Conservation (phyloP, 2,797 vertebrate species). For the Thripadectes ignobilis region DNA sequence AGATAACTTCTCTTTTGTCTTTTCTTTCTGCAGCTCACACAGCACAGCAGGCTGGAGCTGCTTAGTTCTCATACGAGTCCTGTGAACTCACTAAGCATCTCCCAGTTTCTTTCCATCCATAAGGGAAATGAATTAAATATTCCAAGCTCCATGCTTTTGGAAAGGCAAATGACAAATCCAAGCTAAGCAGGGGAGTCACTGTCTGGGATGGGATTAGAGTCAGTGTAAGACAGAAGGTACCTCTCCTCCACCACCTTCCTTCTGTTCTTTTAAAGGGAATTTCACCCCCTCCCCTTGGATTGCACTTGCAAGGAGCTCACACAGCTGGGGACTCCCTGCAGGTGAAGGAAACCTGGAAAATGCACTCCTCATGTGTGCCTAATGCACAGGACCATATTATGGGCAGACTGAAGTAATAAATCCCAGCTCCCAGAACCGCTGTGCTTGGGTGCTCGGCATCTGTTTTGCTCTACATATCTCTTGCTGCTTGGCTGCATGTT, state of each 20-base stretch:
- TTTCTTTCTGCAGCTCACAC: not conserved
- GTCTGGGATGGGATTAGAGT: not conserved
- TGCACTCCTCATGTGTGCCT: not conserved
- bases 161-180: not conserved
- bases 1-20: not conserved
- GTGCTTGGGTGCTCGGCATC: not conserved
- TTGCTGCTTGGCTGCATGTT: not conserved
- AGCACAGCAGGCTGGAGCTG: not conserved
- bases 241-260: not conserved
- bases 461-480: not conserved
- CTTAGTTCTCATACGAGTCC: not conserved
- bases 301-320: accelerated
- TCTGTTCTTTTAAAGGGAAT: not conserved
- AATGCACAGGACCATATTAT: not conserved
- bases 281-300: not conserved
- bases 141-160: not conserved
- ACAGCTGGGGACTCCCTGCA: not conserved
- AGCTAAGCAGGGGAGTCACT: not conserved
- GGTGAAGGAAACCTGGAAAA: not conserved
- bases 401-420: not conserved
- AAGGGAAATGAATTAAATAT: not conserved
- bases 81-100: not conserved
- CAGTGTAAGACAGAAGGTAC: not conserved
- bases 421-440: not conserved
- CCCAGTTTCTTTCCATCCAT: not conserved